phyloP scores from a whole-genome alignment of 2,888 invertebrate genomes.

The Oscheius myriophilus region DNA sequence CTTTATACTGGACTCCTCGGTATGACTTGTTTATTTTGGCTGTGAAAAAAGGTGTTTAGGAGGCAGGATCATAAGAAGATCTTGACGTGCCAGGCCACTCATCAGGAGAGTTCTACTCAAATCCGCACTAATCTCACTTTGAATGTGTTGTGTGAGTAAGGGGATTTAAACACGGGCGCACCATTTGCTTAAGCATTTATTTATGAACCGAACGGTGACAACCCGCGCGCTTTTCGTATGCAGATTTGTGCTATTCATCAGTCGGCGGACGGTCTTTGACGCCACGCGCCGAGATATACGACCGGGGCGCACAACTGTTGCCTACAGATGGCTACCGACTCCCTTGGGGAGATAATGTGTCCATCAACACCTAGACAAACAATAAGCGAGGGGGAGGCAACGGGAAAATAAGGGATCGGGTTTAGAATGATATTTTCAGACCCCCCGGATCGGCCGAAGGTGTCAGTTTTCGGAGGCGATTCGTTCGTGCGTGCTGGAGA shows the following conservation, averaged over 20 bases:
- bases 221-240: constrained; percentile 29
- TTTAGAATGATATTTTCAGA: constrained; percentile 19
- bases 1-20: constrained; percentile 52
- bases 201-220: constrained; percentile 18
- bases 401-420: background rate
- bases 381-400: background rate
- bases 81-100: constrained; percentile 64
- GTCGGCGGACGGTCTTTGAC: constrained; percentile 30
- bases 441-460: constrained; percentile 28
- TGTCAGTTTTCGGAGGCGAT: constrained; percentile 35
- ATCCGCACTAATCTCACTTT: constrained; percentile 58
- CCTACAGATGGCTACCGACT: constrained; percentile 29
- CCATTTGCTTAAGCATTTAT: constrained; percentile 16
- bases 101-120: constrained; percentile 53
- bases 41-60: constrained; percentile 25
- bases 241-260: constrained; percentile 33
- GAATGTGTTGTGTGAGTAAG: constrained; percentile 61
- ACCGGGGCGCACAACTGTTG: constrained; percentile 28
- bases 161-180: constrained; percentile 2
- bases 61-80: constrained; percentile 63
- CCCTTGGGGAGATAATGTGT: constrained; percentile 4
- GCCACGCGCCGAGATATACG: constrained; percentile 23
- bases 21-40: constrained; percentile 9
- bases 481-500: constrained; percentile 58
- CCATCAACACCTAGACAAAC: constrained; percentile 6